Evolutionary conservation across 2,797 vertebrate species (phyloP).

Genomic region (Myotis findleyi): DNA sequence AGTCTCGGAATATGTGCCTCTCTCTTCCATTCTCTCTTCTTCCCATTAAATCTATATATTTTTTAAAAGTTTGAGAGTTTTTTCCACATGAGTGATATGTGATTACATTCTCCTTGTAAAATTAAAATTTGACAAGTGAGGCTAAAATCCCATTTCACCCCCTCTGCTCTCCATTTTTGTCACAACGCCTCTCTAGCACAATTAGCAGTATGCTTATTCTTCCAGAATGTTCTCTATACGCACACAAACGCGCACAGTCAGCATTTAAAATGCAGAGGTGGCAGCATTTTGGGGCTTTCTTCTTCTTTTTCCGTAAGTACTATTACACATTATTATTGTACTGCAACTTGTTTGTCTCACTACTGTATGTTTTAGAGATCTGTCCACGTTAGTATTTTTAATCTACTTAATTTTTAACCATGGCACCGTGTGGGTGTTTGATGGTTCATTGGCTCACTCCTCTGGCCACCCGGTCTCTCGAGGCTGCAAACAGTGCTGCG

Average conservation of each 20-base stretch:
- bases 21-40: not conserved
- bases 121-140: not conserved
- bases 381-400: not conserved
- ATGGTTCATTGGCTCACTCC: not conserved
- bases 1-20: not conserved
- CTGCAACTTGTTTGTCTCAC: not conserved
- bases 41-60: not conserved
- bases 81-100: not conserved
- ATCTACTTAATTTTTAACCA: not conserved
- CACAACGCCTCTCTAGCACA: not conserved
- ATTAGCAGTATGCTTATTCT: not conserved
- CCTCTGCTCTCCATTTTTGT: not conserved
- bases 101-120: not conserved
- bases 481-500: not conserved
- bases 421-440: not conserved
- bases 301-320: not conserved
- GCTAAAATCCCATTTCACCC: not conserved
- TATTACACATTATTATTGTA: not conserved
- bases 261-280: not conserved
- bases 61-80: not conserved
- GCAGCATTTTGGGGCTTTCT: not conserved
- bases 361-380: not conserved
- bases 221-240: slow-evolving; percentile 27
- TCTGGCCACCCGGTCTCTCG: not conserved
- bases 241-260: not conserved